These are phyloP conservation scores for Ciconia stormi DNA, from an alignment of 2,113 vertebrate species.

Conservation along the genomic window DNA sequence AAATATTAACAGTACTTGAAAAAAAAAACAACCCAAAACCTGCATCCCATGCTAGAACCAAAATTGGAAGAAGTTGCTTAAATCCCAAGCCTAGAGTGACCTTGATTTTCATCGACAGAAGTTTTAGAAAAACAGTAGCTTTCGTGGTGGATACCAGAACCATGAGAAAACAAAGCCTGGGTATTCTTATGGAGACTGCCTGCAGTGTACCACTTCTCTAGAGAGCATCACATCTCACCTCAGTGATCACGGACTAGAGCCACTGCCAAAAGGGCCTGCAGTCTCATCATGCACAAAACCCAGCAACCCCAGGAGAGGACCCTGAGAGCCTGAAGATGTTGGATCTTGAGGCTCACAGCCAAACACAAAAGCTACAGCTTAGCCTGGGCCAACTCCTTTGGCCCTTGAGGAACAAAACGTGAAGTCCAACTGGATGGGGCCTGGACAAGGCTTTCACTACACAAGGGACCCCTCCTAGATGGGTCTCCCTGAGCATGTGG, in stretches of 20 bases:
- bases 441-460: accelerated
- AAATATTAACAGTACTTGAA: neutral
- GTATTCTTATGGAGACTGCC: too few relatives aligned
- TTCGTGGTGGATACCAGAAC: neutral
- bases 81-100: neutral
- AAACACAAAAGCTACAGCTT: neutral
- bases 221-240: neutral
- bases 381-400: neutral
- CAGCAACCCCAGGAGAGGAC: neutral
- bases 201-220: neutral
- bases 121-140: neutral
- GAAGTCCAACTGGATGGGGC: neutral
- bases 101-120: neutral
- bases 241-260: neutral
- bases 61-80: neutral
- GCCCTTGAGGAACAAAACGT: neutral
- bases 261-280: too few relatives aligned
- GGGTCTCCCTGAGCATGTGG: neutral
- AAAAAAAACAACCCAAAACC: neutral
- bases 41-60: neutral
- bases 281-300: neutral
- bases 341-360: neutral
- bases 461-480: accelerated
- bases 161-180: neutral
- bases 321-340: neutral